phyloP scores from a whole-genome alignment of 1,140 invertebrate genomes.

The Ostrea edulis region DNA sequence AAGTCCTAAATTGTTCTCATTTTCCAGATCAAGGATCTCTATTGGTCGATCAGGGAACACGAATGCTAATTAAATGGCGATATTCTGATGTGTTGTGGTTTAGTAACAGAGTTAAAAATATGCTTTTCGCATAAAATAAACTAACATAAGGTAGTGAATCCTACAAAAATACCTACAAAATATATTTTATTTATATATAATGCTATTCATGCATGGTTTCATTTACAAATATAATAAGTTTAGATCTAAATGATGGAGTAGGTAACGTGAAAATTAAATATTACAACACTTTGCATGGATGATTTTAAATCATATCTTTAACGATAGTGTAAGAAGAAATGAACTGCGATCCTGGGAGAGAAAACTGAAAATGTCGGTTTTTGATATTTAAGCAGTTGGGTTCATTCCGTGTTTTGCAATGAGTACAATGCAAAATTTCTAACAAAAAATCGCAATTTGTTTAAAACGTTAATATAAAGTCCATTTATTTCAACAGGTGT shows the following conservation, averaged over 20 bases:
- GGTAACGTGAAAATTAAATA: too few relatives aligned
- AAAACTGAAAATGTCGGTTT: background rate
- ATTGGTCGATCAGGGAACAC: background rate
- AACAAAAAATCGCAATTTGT: background rate
- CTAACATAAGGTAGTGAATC: background rate
- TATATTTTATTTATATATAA: background rate
- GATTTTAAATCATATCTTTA: too few relatives aligned
- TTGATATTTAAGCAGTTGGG: background rate
- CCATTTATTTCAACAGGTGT: background rate
- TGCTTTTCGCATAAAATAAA: constrained; percentile 27
- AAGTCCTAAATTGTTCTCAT: background rate
- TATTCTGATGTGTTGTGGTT: constrained; percentile 29
- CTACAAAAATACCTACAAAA: background rate
- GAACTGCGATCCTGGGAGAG: too few relatives aligned
- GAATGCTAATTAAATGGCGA: constrained; percentile 12
- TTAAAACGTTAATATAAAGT: background rate
- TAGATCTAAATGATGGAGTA: background rate
- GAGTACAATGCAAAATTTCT: too few relatives aligned
- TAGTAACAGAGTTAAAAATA: background rate
- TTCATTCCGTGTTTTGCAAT: background rate
- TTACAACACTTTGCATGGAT: too few relatives aligned
- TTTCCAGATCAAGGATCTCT: constrained; percentile 5
- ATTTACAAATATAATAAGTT: background rate
- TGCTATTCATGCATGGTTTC: background rate
- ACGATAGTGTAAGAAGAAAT: too few relatives aligned